Base-by-base conservation (phyloP, 2,888 invertebrate species). In the Caenorhabditis uteleia region DNA sequence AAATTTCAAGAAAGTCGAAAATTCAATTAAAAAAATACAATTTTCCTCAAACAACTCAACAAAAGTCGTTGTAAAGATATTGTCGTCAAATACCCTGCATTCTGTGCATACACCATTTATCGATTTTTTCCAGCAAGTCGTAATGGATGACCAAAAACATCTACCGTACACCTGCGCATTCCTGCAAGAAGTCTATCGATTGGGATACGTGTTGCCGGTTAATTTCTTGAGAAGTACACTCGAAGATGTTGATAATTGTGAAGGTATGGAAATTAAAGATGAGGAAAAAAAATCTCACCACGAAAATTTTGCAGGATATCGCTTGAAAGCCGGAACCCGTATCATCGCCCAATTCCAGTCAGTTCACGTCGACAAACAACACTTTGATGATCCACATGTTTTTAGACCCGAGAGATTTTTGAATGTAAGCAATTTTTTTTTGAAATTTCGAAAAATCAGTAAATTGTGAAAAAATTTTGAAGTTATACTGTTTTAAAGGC, bases 151-250 rank as follows among this genome's bases (percentile, higher is more conserved):
- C 23, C 71, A 71, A 40, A 61, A 59, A 21, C 59, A 39, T 2
- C 62, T 71, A 6, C 71, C 71, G 10, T 71, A 71, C 46, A 66
- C 66, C 8, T 60, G 68, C 26, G 66, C 68, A 0, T 71, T 71
- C 50, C 59, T 70, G 6, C 69, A 70, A 45, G 69, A 70, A 48
- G 66, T 66, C 18, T 70, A 70, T 45, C 65, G 69, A 38, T 58
- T 70, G 36, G 65, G 69, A 18, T 70, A 70, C 39, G 66, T 66
- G 10, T 58, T 70, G 4, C 65, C 65, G 14, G 55, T 70, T n/a
- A 65, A 61, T 25, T 61, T 70, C 43, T 56, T 70, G 20, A 55
- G 69, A 6, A 55, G 49, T 16, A 70, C 69, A 2, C 58, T 61
- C 2, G 31, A 31, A 25, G 62, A 70, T 27, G 58, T 59, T 6